Evolutionary conservation across 2,888 invertebrate genomes (phyloP).

Genomic region (Corbicula japonica): DNA sequence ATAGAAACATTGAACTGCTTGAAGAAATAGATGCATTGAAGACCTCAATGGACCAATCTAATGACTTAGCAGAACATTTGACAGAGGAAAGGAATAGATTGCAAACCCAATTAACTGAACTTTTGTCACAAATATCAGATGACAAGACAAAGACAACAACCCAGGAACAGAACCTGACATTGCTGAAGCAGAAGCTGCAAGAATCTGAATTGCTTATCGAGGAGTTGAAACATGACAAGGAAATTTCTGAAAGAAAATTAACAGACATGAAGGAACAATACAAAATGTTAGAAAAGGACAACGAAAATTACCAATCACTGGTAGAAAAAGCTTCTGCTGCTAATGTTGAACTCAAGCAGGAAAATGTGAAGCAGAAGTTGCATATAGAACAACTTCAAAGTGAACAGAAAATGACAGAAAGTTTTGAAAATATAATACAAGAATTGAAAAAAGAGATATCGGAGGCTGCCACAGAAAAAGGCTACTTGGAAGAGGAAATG

Average conservation of each 20-base stretch:
- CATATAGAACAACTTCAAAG: constrained; percentile 46
- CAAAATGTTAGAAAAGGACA: constrained; percentile 72
- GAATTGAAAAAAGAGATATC: constrained; percentile 49
- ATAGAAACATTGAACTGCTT: constrained; percentile 50
- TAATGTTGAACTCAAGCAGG: constrained; percentile 64
- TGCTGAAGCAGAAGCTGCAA: constrained; percentile 44
- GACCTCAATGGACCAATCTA: constrained; percentile 11
- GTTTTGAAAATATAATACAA: constrained; percentile 14
- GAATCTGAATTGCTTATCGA: constrained; percentile 46
- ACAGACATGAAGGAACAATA: constrained; percentile 73
- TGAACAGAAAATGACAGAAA: constrained; percentile 36
- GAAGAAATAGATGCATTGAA: constrained; percentile 55
- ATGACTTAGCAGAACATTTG: constrained; percentile 14
- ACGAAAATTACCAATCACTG: constrained; percentile 60
- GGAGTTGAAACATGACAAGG: constrained; percentile 39
- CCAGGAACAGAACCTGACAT: constrained; percentile 33
- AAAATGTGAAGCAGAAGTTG: constrained; percentile 62
- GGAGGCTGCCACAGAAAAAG: constrained; percentile 60
- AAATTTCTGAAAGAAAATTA: constrained; percentile 65
- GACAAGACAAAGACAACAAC: constrained; percentile 36
- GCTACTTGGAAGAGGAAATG: constrained; percentile 68
- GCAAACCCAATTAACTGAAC: constrained; percentile 21
- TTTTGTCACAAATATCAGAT: constrained; percentile 38
- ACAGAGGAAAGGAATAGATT: constrained; percentile 40
- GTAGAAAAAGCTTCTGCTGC: constrained; percentile 60